Conservation (phyloP, 2,113 vertebrate species). For the Gobio gobio region DNA sequence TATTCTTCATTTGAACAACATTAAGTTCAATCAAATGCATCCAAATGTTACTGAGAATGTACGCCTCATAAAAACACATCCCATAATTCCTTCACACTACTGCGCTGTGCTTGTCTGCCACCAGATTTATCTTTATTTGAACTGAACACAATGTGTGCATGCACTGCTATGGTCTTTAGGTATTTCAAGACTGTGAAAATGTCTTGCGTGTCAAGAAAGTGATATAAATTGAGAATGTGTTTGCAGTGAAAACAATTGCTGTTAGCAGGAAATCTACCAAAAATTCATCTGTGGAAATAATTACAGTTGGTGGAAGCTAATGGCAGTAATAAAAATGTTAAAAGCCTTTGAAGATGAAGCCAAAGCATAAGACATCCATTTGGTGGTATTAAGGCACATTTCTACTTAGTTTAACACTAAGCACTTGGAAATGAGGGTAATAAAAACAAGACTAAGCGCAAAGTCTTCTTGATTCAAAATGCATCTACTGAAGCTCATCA, state of each 20-base stretch:
- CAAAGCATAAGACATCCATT: conserved; percentile 34
- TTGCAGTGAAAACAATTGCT: conserved; percentile 7
- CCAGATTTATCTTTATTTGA: conserved; percentile 35
- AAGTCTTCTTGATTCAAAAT: conserved; percentile 10
- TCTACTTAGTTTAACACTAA: conserved; percentile 48
- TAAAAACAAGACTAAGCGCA: conserved; percentile 39
- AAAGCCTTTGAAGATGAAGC: conserved; percentile 43
- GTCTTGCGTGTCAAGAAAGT: conserved; percentile 9
- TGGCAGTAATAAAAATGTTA: conserved; percentile 45
- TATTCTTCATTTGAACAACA: conserved; percentile 24
- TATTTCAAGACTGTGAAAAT: conserved; percentile 27
- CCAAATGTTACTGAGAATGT: conserved; percentile 20
- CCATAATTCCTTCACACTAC: conserved; percentile 3
- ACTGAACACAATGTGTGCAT: conserved; percentile 1
- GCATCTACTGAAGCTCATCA: conserved; percentile 31
- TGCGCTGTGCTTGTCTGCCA: conserved; percentile 1
- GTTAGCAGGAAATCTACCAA: background rate
- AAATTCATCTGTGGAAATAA: conserved; percentile 38
- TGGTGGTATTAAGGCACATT: conserved; percentile 44
- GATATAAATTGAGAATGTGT: conserved; percentile 26
- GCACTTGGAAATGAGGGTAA: conserved; percentile 38
- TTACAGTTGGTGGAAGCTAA: conserved; percentile 20
- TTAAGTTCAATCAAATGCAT: conserved; percentile 37
- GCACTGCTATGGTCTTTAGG: conserved; percentile 16
- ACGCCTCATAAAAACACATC: conserved; percentile 19